Base-by-base conservation (phyloP, 2,113 vertebrate genomes). In the Heloderma charlesbogerti region DNA sequence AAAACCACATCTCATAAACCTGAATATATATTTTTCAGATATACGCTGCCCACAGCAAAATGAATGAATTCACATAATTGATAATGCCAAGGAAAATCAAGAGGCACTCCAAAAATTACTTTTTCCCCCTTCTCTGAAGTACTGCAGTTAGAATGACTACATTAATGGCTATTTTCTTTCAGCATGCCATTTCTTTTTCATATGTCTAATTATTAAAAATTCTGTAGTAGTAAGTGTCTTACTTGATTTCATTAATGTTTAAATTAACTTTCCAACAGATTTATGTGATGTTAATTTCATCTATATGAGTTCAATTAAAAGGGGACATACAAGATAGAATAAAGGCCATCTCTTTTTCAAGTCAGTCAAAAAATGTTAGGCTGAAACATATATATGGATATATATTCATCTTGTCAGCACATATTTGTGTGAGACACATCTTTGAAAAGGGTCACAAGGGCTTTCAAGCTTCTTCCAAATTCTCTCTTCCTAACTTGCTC, bases 201-300 rank as follows among this genome's bases (percentile, higher is more conserved):
- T 0, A 69, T 91, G 87, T 86, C 8, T 88, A 95, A 90, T 89
- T 75, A 92, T 75, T 84, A 40, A 71, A 13, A 22, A 78, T 87
- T 63, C 10, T 84, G 0, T 67, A 87, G 31, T 60, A 37, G 54
- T 34, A 91, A 87, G 25, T 85, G 60, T 87, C 69, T 92, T 90
- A 92, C 78, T 75, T 87, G 48, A 5, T 37, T 63, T 92, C 86
- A 94, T 5, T 86, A 67, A 90, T 78, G 93, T 90, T 88, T 69
- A 88, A 84, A 94, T 89, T 88, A 94, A 92, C 82, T 84, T 40
- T 92, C 87, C 6, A 81, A 81, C 34, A 25, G 34, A 88, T 69
- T 81, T 88, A 51, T 88, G 54, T 51, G 13, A 37, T 80, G 43
- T 51, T 88, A 80, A 80, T 69, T 79, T 51, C 22, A 34, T 66